Evolutionary conservation across 2,113 vertebrate species (phyloP), one percentile per base, ranked within the genome.

Genomic region (Melozone crissalis): DNA sequence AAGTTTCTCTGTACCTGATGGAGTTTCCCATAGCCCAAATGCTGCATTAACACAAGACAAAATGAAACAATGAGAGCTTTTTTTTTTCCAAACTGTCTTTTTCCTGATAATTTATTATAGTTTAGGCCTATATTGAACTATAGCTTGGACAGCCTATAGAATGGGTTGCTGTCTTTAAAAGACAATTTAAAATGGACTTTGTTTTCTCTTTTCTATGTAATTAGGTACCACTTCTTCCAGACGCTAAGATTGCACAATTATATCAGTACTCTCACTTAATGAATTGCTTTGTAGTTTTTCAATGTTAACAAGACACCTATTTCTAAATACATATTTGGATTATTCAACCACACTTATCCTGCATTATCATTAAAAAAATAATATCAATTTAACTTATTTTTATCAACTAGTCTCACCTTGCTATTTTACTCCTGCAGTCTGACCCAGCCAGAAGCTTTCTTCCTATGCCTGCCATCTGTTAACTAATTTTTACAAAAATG

Each of bases 381-480:
- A 5, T 5, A 81, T n/a, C 8, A 68, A 54, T 58, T 80, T 76
- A 61, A 84, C 28, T 76, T 75, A 43, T 41, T 95, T 93, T 87
- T 82, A 49, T 85, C 51, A 91, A 31, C 37, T 69, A 55, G 31
- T 54, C 52, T 94, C 20, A 2, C 77, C 69, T 85, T 79, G 43
- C 12, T 93, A 79, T 66, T 71, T 76, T 59, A 55, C n/a, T 86
- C 13, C 67, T 77, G 9, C n/a, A 94, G 17, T 3, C 4, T 85
- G 90, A 89, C 80, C 94, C 44, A 89, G 31, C 26, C 69, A 87
- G 43, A 91, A 75, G 47, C 65, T 51, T 84, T 54, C 18, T 75
- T 94, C 54, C 67, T 71, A 27, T 81, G 76, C 47, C 43, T 78
- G 57, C 93, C 85, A 96, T 88, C 89, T 87, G 87, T 73, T 93